These are phyloP conservation scores for Pantherophis vulpinus DNA, from an alignment of 2,797 vertebrate genomes.

Conservation along the genomic window DNA sequence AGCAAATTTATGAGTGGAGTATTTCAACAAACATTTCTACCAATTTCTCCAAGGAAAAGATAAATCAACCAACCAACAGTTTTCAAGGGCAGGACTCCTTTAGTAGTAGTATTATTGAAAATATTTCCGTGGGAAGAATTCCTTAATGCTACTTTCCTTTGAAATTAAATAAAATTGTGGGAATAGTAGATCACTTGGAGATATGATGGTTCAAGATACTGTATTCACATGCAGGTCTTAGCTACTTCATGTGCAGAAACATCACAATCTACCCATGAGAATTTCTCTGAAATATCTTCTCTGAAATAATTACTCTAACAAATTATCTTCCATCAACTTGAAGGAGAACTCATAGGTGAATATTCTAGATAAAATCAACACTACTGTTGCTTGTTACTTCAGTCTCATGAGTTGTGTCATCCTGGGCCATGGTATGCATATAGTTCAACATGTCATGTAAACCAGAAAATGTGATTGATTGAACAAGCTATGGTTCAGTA, in stretches of 20 bases:
- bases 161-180: not conserved
- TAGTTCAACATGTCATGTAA: not conserved
- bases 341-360: not conserved
- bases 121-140: not conserved
- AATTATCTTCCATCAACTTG: not conserved
- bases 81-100: not conserved
- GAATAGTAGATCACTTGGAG: not conserved
- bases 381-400: not conserved
- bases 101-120: not conserved
- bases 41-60: not conserved
- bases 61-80: not conserved
- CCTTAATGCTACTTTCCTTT: not conserved
- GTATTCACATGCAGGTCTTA: not conserved
- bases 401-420: not conserved
- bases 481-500: not conserved
- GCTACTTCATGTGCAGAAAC: not conserved
- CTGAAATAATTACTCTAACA: not conserved
- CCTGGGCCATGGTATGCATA: not conserved
- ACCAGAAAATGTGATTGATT: not conserved
- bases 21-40: not conserved
- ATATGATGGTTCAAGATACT: not conserved
- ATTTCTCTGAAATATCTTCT: not conserved
- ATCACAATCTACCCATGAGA: not conserved
- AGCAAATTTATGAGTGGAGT: not conserved
- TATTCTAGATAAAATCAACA: not conserved